Evolutionary conservation across 2,888 invertebrate species (phyloP), one percentile per base, ranked within the genome.

Genomic region (Chrysolina oricalcia): DNA sequence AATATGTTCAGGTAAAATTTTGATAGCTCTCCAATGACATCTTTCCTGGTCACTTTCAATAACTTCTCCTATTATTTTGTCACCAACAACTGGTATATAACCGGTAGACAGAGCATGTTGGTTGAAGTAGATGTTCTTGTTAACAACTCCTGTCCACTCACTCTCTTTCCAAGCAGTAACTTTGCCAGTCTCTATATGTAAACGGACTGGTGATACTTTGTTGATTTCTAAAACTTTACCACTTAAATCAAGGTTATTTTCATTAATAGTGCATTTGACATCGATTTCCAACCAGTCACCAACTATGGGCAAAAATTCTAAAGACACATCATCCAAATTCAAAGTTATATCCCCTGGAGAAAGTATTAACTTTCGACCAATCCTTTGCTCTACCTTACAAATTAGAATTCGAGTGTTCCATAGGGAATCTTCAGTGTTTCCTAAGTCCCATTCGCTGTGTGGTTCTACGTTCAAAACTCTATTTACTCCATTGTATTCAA

Each of bases 201-300:
- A 89, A 78, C 94, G 89, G 15, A 94, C 85, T 0, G 94, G 92
- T 74, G 89, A 89, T 21, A 95, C 90, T 71, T 90, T 91, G 63
- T 90, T 87, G 0, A 94, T 90, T 85, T 93, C 90, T 64, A 95
- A 85, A 53, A 95, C 91, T 88, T 92, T 85, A n/a, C 91, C 91
- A 56, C 81, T 84, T 27, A 89, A 83, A 86, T 91, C 89, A 1
- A 89, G 86, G n/a, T 90, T 89, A 10, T 89, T 85, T 77, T 92
- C 91, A 86, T 94, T 90, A 68, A 92, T 87, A 84, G 93, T 92
- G 13, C 93, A 91, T 78, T 91, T 90, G 67, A 92, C 92, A 75
- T 91, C 90, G 50, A 95, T 83, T 85, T 91, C 91, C 21, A 95
- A 83, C 90, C 93, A 93, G 86, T 95, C 95, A 2, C 95, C 95